Evolutionary conservation across 1,140 invertebrate species (phyloP), one percentile per base, ranked within the genome.

Genomic region (Papilio helenus): DNA sequence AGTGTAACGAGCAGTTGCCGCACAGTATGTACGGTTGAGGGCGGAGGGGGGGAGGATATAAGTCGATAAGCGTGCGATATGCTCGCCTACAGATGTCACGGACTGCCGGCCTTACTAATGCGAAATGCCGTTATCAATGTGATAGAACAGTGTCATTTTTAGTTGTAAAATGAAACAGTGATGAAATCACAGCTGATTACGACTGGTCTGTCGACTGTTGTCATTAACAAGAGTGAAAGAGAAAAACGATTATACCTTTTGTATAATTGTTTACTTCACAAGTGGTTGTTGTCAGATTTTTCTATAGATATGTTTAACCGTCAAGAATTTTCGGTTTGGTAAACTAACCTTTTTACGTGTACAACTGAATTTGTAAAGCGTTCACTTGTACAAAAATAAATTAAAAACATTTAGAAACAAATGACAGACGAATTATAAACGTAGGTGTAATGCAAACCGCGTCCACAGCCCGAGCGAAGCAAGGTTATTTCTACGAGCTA

Each of bases 81-180:
- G 81, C 76, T 74, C 73, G 77, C 81, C 82, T 80, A 79, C 81
- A 83, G 83, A 83, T 86, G 84, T 83, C 83, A 86, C 81, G 84
- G 81, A 71, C 84, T 80, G 84, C 79, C 79, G 78, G 81, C 78
- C 79, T 73, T 46, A 65, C 42, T 73, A 73, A 73, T 49, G 44
- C 72, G 42, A 73, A 73, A 73, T 44, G 29, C 42, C 72, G 42
- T 73, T 73, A 73, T 73, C 72, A 20, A 20, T 73, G n/a, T 44
- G 23, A 73, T 42, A 72, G 68, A 23, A 72, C 68, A 42, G 20
- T 72, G 68, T 42, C 34, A 72, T 72, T 72, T 72, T 44, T 72
- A n/a, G 34, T 18, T 42, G 18, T 18, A 42, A 72, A 68, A 14
- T 29, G 26, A 68, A 29, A 29, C 0, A 65, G 1, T 65, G 34